Base-by-base conservation (phyloP, 2,797 vertebrate genomes). In the Fistularia tabacaria region DNA sequence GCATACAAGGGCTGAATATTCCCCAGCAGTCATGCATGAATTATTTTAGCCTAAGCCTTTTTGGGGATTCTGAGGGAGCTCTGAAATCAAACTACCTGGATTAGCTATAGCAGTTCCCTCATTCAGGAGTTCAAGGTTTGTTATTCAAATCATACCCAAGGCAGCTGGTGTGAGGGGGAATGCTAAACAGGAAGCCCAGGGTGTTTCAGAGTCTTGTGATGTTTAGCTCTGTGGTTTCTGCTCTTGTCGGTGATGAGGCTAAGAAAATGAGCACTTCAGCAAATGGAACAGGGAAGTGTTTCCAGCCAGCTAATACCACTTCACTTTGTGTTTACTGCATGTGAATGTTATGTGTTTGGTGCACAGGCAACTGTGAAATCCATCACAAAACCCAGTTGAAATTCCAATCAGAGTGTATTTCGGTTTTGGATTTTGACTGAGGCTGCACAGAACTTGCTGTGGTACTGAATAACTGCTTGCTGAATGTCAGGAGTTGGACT, bases 61-160 rank as follows among this genome's bases (percentile, higher is more conserved):
- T 69, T 62, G 70, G 44, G 53, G 67, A 62, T 58, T 79, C 54
- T 63, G 71, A 4, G 54, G 66, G 50, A 59, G 76, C 77, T 66
- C 60, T 64, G 49, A 62, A 38, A 77, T 66, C 38, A 73, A 64
- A 62, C 57, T 57, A 51, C 59, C 54, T 55, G 55, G 53, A 51
- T 57, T 10, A 63, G 46, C 49, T 57, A 14, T 11, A 45, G 61
- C 47, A 41, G 54, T 4, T 0, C 13, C 25, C 60, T 74, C 54
- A 62, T 51, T 68, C 66, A 59, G 40, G 56, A 49, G 49, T 59
- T 73, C 60, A 46, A 44, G 50, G 49, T 58, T 62, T 69, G 66
- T 73, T 77, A 66, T 77, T 82, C 58, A 53, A 53, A 72, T 49
- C 67, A 51, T 46, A 51, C 15, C 36, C 60, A 50, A 67, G 58